Evolutionary conservation across 1,140 invertebrate species (phyloP), one percentile per base, ranked within the genome.

Genomic region (Anastrepha obliqua): DNA sequence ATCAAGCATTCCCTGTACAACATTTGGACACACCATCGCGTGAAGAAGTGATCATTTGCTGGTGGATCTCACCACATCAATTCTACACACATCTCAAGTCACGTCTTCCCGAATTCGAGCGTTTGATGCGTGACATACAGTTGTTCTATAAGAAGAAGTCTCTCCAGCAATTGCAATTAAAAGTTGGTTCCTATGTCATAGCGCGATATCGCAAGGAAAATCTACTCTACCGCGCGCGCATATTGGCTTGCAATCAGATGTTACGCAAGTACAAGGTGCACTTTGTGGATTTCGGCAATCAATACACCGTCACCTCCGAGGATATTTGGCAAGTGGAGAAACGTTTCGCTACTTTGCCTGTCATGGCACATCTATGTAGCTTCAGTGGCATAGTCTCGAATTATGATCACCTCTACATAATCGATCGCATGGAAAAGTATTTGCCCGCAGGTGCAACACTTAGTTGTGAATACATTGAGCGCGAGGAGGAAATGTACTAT

Each of bases 201-300:
- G 96, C 96, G 8, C 92, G 95, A 17, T 96, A 96, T 90, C 94
- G 95, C 2, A 95, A 95, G n/a, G 96, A 97, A 90, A 94, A 94
- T 55, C 95, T 95, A 13, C 92, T 97, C 7, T 96, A 97, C 91
- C 93, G 96, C 64, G 96, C 96, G 2, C 94, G 95, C 86, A 92
- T 97, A 2, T 89, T 95, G 11, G 94, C 95, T 42, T 90, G 94
- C 2, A 94, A 95, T 88, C 91, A 91, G 20, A 94, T 94, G 87
- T 91, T 93, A 47, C 94, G 94, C 9, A 94, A 95, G 88, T 95
- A 95, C 89, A 94, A 95, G 58, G 95, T 97, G 0, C 94, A 95
- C 51, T 97, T 96, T 88, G 94, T 97, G 1, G 97, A 97, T 93
- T 97, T 96, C 90, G 96, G 96, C 55, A 97, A 97, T 90, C 94